These are phyloP conservation scores for Lasioglossum villosulum DNA, from an alignment of 2,888 invertebrate species.

Conservation along the genomic window DNA sequence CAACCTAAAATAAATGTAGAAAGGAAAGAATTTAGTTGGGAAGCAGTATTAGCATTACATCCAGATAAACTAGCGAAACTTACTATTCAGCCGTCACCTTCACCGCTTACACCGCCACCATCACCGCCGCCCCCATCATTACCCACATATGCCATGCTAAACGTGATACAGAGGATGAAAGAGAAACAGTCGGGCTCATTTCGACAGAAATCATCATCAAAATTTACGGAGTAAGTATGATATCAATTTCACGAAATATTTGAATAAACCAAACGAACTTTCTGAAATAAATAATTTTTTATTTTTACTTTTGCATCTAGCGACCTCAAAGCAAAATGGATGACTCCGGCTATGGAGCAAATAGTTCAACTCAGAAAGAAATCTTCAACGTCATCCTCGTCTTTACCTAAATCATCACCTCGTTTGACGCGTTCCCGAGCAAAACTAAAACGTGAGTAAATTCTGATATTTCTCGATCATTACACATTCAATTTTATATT, in stretches of 20 bases:
- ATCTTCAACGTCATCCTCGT: conserved; percentile 43
- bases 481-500: neutral
- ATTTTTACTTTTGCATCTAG: conserved; percentile 53
- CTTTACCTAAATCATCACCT: conserved; percentile 50
- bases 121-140: conserved; percentile 78
- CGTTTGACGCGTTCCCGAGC: conserved; percentile 80
- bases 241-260: conserved; percentile 16
- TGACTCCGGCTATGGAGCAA: conserved; percentile 83
- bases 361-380: conserved; percentile 77
- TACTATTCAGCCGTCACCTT: conserved; percentile 74
- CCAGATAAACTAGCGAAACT: conserved; percentile 84
- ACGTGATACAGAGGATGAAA: conserved; percentile 87
- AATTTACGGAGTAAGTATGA: conserved; percentile 78
- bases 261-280: neutral
- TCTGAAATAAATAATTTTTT: conserved; percentile 1
- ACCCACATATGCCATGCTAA: conserved; percentile 91
- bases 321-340: conserved; percentile 79
- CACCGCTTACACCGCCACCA: conserved; percentile 76
- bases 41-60: conserved; percentile 84
- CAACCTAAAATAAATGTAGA: conserved; percentile 69
- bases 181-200: conserved; percentile 84
- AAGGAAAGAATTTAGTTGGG: conserved; percentile 84
- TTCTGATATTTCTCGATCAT: conserved; percentile 4
- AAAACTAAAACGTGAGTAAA: conserved; percentile 77
- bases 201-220: conserved; percentile 73